Base-by-base conservation (phyloP, 2,888 invertebrate genomes). In the Pheosia gnoma region DNA sequence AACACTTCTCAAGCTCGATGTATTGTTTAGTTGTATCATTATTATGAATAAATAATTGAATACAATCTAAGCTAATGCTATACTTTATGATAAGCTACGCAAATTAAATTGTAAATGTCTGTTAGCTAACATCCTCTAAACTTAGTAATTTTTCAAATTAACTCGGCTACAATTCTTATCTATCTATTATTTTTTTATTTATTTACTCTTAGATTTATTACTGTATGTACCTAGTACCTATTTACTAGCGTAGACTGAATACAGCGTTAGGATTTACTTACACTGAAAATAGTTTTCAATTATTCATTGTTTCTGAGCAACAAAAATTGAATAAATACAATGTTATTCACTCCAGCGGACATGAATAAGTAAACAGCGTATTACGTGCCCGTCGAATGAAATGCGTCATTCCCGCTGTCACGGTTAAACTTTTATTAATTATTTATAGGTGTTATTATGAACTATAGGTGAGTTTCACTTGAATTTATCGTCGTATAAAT, bases 121-220 rank as follows among this genome's bases (percentile, higher is more conserved):
- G 79, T 85, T 85, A 81, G 78, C 90, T 88, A 85, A 85, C 93
- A 93, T 93, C 93, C 93, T 93, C 93, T 93, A 93, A 93, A 93
- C 93, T 87, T 91, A 93, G 91, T 91, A 87, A 86, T 87, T 84
- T 79, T 77, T 77, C 72, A 89, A 87, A 87, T 84, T 84, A 88
- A 87, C 76, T 63, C 67, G 79, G 81, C 89, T 80, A 77, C 72
- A 38, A 43, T 72, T 76, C 83, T 86, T 85, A 84, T 62, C 85
- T 85, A 86, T 72, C 81, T 83, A 83, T 73, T 75, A 77, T 76
- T 81, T 38, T 25, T 54, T 75, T 79, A 75, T 72, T 70, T 80
- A 61, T 80, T 72, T 76, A 83, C 63, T 80, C 86, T 89, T 89
- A 88, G 72, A 80, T 80, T 81, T 78, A 78, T 77, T 75, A 79